Percentiles rank a stretch among this genome's conserved stretches.
Evolutionary conservation across 2,797 vertebrate species (phyloP).

Genomic region (Cryptoprocta ferox): DNA sequence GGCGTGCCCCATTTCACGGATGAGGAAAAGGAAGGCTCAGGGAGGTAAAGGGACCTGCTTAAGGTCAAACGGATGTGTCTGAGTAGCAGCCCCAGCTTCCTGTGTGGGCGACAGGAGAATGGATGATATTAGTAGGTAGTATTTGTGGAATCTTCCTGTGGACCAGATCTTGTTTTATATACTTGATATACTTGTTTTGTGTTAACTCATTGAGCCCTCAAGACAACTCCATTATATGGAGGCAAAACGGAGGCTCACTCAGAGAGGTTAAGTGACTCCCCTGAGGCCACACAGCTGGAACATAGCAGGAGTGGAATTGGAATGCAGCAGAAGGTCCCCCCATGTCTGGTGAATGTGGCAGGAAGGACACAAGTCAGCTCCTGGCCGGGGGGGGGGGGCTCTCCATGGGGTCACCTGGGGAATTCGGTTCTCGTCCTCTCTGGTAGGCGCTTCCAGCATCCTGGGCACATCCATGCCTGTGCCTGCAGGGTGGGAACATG

Average conservation of each 20-base stretch:
- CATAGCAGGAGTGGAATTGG: background rate
- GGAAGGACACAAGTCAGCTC: background rate
- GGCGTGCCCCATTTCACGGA: background rate
- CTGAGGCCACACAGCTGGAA: background rate
- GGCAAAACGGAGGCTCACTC: background rate
- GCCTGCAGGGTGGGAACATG: background rate
- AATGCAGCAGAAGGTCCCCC: background rate
- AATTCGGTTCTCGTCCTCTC: background rate
- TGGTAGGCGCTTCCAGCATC: rapidly evolving
- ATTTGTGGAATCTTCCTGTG: background rate
- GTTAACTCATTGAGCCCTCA: background rate
- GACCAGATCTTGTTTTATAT: background rate
- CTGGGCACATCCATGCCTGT: background rate
- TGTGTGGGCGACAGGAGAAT: background rate
- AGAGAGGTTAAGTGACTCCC: background rate
- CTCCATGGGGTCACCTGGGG: background rate
- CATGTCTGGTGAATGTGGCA: background rate
- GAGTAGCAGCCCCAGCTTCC: background rate
- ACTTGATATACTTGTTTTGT: background rate
- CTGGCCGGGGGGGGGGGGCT: too few relatives aligned
- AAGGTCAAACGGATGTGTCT: background rate
- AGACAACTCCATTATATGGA: background rate
- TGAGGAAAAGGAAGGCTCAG: background rate
- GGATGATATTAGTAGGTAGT: background rate
- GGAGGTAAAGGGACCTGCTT: background rate